Evolutionary conservation across 2,113 vertebrate genomes (phyloP).

Genomic region (Mungos mungo): DNA sequence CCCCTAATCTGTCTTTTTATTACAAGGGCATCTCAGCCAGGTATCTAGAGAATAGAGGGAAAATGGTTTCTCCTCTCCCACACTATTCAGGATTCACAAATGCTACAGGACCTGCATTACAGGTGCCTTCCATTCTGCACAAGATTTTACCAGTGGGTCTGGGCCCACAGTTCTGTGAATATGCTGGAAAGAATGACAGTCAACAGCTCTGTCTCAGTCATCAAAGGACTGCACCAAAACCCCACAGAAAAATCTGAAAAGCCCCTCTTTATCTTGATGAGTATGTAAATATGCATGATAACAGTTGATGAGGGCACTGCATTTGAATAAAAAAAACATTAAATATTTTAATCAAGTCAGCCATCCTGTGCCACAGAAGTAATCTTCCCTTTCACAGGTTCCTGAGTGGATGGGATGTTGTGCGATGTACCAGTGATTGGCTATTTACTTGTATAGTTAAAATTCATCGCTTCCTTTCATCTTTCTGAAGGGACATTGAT

Average conservation of each 20-base stretch:
- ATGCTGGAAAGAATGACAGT: neutral
- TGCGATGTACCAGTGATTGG: constrained; percentile 75
- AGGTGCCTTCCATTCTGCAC: neutral
- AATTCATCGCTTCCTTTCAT: constrained; percentile 76
- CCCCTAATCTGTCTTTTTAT: neutral
- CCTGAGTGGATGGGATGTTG: constrained; percentile 73
- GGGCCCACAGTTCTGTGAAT: neutral
- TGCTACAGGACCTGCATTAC: neutral
- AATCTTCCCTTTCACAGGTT: constrained; percentile 67
- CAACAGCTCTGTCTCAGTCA: constrained; percentile 9
- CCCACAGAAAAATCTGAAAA: constrained; percentile 38
- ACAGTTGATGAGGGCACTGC: constrained; percentile 62
- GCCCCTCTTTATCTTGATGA: constrained; percentile 44
- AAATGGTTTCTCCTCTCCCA: neutral
- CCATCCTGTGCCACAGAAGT: constrained; percentile 69
- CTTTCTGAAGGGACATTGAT: constrained; percentile 76
- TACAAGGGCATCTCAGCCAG: neutral
- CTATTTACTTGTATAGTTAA: constrained; percentile 78
- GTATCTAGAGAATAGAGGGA: neutral
- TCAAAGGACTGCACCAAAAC: constrained; percentile 37
- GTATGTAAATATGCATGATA: constrained; percentile 67
- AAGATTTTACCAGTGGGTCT: neutral
- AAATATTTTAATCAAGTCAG: constrained; percentile 83
- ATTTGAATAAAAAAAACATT: constrained; percentile 69
- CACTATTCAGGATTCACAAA: neutral